Percentiles rank a stretch among this genome's conserved stretches.
Evolutionary conservation across 1,140 invertebrate species (phyloP).

Genomic region (Pachypeltis micranthus): DNA sequence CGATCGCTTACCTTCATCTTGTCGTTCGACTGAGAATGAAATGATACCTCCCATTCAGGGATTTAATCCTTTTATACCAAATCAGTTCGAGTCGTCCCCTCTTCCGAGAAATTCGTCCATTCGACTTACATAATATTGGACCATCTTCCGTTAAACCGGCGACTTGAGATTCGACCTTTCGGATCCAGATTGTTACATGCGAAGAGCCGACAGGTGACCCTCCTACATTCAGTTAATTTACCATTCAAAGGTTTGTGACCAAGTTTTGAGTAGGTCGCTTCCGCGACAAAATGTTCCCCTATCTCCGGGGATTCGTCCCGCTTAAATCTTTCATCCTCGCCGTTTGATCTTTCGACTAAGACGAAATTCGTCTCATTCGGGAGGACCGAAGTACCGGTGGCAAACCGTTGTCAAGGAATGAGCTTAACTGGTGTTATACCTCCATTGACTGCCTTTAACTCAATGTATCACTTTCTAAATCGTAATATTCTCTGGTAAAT

Average conservation of each 20-base stretch:
- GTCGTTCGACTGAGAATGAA: not conserved
- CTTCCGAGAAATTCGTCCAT: not conserved
- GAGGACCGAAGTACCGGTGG: too few species aligned
- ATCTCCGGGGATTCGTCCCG: too few species aligned
- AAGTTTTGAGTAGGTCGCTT: constrained; percentile 5
- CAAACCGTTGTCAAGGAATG: too few species aligned
- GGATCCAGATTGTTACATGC: constrained; percentile 4
- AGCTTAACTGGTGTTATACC: too few species aligned
- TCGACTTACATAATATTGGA: not conserved
- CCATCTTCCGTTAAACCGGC: not conserved
- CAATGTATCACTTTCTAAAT: too few species aligned
- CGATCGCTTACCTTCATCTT: not conserved
- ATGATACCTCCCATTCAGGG: not conserved
- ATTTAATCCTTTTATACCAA: not conserved
- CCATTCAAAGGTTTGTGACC: not conserved
- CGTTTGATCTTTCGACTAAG: too few species aligned
- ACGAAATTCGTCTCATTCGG: too few species aligned
- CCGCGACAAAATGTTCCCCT: not conserved
- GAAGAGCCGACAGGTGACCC: not conserved
- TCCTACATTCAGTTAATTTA: not conserved
- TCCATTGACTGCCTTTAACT: too few species aligned
- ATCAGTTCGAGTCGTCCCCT: not conserved
- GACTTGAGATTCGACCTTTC: not conserved
- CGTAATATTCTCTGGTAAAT: too few species aligned
- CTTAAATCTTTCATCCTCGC: too few species aligned